Evolutionary conservation across 2,113 vertebrate genomes (phyloP).

Genomic region (Oenanthe oenanthe): DNA sequence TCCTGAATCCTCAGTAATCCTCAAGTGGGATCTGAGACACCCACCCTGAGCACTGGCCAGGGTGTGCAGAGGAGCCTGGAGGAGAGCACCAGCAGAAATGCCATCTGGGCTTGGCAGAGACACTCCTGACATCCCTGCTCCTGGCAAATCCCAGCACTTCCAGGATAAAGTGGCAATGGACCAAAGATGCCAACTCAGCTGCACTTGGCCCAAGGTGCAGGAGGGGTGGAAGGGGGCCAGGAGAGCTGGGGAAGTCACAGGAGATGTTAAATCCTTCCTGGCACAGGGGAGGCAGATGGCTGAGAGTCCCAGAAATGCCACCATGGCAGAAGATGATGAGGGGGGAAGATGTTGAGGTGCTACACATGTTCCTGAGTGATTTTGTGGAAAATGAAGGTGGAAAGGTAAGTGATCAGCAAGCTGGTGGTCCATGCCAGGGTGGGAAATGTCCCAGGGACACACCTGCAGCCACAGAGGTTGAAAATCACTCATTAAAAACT

Average conservation of each 20-base stretch:
- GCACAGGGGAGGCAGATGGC: background rate
- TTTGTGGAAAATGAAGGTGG: background rate
- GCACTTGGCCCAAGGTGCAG: background rate
- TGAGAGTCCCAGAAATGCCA: background rate
- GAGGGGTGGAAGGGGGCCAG: constrained; percentile 8
- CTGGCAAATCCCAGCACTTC: constrained; percentile 46
- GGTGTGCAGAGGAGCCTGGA: background rate
- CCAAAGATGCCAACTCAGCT: background rate
- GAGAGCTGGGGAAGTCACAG: background rate
- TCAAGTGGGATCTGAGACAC: background rate
- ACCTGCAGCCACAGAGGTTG: background rate
- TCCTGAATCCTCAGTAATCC: background rate
- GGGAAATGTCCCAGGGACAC: background rate
- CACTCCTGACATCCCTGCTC: background rate
- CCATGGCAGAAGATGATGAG: rapidly evolving
- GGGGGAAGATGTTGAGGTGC: background rate
- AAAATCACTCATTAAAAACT: background rate
- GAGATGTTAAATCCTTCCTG: constrained; percentile 16
- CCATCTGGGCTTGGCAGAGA: constrained; percentile 53
- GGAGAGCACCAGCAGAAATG: constrained; percentile 4
- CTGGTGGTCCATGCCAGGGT: background rate
- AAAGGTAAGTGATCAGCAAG: background rate
- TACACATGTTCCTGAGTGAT: rapidly evolving
- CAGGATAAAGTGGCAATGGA: background rate
- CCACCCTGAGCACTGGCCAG: background rate